Evolutionary conservation across 2,113 vertebrate genomes (phyloP).

Genomic region (Semnornis frantzii): DNA sequence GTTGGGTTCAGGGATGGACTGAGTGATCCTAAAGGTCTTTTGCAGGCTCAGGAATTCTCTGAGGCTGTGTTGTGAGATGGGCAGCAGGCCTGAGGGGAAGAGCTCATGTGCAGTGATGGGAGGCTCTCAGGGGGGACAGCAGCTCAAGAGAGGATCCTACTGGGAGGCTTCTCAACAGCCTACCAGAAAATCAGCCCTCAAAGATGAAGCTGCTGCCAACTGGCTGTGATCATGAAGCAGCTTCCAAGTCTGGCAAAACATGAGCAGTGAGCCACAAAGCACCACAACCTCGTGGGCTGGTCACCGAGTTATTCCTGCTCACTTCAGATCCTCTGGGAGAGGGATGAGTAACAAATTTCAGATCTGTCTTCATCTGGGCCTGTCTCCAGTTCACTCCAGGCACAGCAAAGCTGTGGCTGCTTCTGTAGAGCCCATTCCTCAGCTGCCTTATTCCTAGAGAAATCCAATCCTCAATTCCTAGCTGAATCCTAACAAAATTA

Average conservation of each 20-base stretch:
- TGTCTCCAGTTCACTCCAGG: neutral
- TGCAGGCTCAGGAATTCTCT: too few species aligned
- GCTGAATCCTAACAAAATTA: neutral
- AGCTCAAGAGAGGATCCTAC: neutral
- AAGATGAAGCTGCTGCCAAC: neutral
- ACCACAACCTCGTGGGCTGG: too few species aligned
- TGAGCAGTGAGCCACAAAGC: neutral
- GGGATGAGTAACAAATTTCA: neutral
- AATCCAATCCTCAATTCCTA: neutral
- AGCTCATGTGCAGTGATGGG: neutral
- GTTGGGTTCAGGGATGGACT: too few species aligned
- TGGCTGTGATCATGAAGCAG: neutral
- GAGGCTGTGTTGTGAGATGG: neutral
- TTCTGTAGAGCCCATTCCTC: neutral
- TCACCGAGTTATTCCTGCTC: neutral
- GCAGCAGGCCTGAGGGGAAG: accelerated
- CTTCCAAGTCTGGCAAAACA: neutral
- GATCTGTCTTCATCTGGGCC: neutral
- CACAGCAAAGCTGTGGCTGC: neutral
- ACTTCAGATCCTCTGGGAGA: neutral
- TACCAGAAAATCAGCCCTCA: neutral
- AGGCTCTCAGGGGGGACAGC: neutral
- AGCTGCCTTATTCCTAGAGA: neutral
- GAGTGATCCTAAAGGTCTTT: too few species aligned
- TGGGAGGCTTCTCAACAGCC: neutral